Evolutionary conservation across 1,140 invertebrate genomes (phyloP).

Genomic region (Neuroterus valhalla): DNA sequence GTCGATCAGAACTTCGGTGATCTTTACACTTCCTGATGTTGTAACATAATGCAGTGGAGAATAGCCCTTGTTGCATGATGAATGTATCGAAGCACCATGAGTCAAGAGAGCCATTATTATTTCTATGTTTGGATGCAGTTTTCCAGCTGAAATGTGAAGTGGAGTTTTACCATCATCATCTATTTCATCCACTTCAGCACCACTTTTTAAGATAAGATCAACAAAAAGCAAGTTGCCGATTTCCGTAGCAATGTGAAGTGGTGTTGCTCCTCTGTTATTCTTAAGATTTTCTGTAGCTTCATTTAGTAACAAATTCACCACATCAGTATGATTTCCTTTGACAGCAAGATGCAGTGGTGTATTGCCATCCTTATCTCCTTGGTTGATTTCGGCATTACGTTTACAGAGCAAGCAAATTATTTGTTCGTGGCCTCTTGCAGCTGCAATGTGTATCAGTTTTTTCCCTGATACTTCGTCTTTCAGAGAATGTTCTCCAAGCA

Average conservation of each 20-base stretch:
- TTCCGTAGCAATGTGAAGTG: background rate
- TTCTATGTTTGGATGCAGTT: background rate
- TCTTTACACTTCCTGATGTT: too few relatives aligned
- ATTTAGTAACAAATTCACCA: background rate
- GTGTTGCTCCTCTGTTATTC: background rate
- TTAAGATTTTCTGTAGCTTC: background rate
- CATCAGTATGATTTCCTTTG: background rate
- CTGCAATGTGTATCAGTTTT: background rate
- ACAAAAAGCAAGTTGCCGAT: background rate
- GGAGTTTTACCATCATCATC: background rate
- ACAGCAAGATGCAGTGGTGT: constrained; percentile 1
- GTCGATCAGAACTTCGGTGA: too few relatives aligned
- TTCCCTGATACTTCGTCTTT: background rate
- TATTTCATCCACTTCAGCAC: background rate
- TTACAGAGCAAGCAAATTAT: background rate
- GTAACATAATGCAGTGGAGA: too few relatives aligned
- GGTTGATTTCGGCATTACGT: background rate
- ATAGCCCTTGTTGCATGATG: too few relatives aligned
- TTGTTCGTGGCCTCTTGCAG: background rate
- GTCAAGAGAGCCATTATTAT: background rate
- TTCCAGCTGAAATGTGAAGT: background rate
- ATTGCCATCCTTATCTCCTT: background rate
- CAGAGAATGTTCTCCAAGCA: background rate
- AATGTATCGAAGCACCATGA: background rate
- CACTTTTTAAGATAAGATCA: background rate